phyloP scores from a whole-genome alignment of 1,140 invertebrate species.

The Bombus waltoni region DNA sequence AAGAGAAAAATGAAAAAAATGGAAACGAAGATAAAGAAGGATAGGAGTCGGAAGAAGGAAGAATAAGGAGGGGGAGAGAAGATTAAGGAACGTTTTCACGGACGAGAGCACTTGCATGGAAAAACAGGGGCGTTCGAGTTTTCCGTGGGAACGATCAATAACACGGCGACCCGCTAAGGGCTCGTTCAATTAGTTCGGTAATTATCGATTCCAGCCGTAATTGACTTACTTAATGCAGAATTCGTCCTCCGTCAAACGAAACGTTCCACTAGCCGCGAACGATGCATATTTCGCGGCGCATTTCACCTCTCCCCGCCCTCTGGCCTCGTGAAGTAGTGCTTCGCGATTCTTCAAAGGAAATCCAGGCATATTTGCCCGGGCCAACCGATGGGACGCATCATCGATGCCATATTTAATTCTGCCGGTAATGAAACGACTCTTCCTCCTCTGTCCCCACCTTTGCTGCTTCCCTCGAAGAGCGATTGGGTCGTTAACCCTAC shows the following conservation, averaged over 20 bases:
- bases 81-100: constrained; percentile 54
- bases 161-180: constrained; percentile 31
- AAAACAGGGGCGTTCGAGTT: constrained; percentile 40
- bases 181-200: constrained; percentile 59
- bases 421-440: constrained; percentile 39
- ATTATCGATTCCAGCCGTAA: constrained; percentile 54
- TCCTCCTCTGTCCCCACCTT: neutral
- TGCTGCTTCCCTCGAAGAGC: neutral
- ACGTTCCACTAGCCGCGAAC: constrained; percentile 47
- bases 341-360: constrained; percentile 47
- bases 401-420: constrained; percentile 50
- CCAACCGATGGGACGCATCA: constrained; percentile 25
- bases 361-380: constrained; percentile 29
- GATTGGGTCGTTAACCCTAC: constrained; percentile 32
- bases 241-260: constrained; percentile 50
- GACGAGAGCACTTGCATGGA: constrained; percentile 9
- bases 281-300: constrained; percentile 44
- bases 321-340: neutral
- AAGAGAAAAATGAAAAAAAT: neutral
- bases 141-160: constrained; percentile 23
- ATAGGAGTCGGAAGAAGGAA: no score
- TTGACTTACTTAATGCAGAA: constrained; percentile 57
- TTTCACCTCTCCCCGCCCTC: neutral
- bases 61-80: neutral
- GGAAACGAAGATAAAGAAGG: neutral